phyloP scores from a whole-genome alignment of 2,888 invertebrate species.

The Hecatera dysodea region DNA sequence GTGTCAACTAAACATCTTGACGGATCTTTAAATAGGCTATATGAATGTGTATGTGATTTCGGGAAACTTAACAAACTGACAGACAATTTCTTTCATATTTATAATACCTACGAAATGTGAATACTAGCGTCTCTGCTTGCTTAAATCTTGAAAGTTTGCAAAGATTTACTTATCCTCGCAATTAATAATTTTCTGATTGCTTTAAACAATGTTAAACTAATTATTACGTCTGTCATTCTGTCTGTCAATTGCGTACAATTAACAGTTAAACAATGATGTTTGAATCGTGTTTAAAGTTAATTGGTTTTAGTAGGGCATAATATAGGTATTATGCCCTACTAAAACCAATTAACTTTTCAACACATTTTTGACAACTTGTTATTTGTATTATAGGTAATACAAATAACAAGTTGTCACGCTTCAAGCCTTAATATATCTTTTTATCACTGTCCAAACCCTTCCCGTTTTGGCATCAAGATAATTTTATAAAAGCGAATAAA shows the following conservation, averaged over 20 bases:
- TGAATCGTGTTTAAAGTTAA: constrained; percentile 12
- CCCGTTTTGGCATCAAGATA: constrained; percentile 33
- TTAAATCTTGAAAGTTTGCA: not conserved
- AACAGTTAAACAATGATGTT: constrained; percentile 7
- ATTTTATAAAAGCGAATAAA: constrained; percentile 36
- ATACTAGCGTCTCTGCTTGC: not conserved
- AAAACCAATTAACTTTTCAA: not conserved
- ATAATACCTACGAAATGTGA: too few species aligned
- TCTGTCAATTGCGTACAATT: constrained; percentile 9
- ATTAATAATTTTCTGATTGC: not conserved
- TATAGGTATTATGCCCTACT: too few species aligned
- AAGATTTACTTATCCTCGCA: not conserved
- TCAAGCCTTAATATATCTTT: constrained; percentile 21
- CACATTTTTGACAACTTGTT: too few species aligned
- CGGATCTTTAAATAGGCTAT: too few species aligned
- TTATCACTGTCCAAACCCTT: constrained; percentile 20
- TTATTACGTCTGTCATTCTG: constrained; percentile 27
- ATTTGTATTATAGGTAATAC: not conserved
- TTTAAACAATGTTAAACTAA: constrained; percentile 6
- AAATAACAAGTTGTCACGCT: not conserved
- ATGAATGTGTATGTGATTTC: too few species aligned
- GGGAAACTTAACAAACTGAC: too few species aligned
- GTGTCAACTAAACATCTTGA: too few species aligned
- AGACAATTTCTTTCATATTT: too few species aligned
- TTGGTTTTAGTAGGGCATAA: constrained; percentile 2